Conservation (phyloP, 2,113 vertebrate genomes). For the Petrocephalus microphthalmus region DNA sequence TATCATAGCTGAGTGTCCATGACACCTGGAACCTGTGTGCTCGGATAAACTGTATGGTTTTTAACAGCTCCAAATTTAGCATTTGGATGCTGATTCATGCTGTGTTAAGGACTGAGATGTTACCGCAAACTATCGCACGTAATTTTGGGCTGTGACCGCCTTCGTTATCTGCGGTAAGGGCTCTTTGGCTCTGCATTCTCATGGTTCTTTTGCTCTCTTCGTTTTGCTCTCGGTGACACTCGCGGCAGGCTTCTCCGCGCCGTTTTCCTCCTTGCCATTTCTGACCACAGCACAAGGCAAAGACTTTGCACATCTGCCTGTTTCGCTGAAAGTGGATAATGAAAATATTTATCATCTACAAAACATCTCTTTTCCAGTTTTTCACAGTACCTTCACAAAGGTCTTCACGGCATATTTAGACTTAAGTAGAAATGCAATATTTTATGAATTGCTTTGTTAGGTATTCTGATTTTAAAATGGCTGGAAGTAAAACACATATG, state of each 20-base stretch:
- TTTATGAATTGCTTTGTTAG: neutral
- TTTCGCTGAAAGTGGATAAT: constrained; percentile 1
- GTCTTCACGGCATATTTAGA: neutral
- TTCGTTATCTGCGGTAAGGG: neutral
- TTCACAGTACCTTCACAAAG: neutral
- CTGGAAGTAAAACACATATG: neutral
- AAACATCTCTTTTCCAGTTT: neutral
- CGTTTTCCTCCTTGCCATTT: neutral
- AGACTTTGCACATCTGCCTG: neutral
- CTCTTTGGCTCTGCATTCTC: neutral
- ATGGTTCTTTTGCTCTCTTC: neutral
- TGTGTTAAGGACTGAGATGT: neutral
- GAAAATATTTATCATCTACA: neutral
- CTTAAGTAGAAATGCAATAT: neutral
- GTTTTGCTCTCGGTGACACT: neutral
- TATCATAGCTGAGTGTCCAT: neutral
- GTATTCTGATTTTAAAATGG: neutral
- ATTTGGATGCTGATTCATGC: neutral
- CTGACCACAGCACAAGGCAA: constrained; percentile 10
- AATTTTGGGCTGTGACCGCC: neutral
- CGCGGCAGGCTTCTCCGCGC: neutral
- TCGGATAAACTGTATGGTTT: neutral
- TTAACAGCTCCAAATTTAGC: neutral
- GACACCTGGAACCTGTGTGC: neutral
- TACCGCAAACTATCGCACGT: neutral